Evolutionary conservation across 2,113 vertebrate species (phyloP).

Genomic region (Uria aalge): DNA sequence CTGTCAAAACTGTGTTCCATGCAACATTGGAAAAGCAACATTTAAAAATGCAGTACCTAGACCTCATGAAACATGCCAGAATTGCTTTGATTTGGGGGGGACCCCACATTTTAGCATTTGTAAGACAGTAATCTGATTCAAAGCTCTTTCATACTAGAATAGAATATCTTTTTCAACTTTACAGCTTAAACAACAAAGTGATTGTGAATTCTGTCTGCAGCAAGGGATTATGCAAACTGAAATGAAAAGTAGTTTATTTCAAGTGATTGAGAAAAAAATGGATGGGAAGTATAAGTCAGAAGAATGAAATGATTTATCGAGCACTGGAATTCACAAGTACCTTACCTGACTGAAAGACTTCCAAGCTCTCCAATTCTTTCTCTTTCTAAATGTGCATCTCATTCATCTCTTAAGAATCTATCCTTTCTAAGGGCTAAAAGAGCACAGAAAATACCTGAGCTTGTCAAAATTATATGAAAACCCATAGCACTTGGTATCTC

Average conservation of each 20-base stretch:
- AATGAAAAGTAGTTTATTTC: neutral
- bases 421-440: neutral
- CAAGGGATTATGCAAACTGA: neutral
- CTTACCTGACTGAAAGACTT: neutral
- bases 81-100: neutral
- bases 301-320: neutral
- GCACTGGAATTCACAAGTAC: neutral
- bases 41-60: neutral
- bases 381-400: neutral
- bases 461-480: neutral
- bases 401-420: neutral
- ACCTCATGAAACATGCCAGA: neutral
- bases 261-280: neutral
- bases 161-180: neutral
- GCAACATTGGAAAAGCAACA: neutral
- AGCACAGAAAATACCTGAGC: neutral
- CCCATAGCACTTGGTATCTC: neutral
- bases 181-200: neutral
- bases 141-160: neutral
- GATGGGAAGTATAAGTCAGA: neutral
- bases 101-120: neutral
- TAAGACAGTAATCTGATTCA: neutral
- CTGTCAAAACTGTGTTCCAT: neutral
- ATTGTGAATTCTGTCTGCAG: neutral
- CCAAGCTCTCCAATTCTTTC: neutral